phyloP scores from a whole-genome alignment of 2,888 invertebrate species.

The Oegoconia quadripuncta region DNA sequence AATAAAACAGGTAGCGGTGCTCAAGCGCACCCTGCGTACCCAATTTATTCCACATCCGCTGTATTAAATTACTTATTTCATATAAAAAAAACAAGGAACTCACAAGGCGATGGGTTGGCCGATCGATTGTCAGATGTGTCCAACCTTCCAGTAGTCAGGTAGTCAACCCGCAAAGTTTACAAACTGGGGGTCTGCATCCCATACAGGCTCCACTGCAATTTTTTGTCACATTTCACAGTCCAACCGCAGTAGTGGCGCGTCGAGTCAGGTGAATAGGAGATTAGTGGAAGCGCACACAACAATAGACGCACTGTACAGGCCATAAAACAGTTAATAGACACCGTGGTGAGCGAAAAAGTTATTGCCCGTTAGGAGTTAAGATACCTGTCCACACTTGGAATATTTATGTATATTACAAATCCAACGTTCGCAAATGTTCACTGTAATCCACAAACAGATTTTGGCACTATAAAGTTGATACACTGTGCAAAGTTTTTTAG shows the following conservation, averaged over 20 bases:
- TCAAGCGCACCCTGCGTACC: conserved; percentile 72
- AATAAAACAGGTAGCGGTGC: conserved; percentile 72
- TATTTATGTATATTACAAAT: conserved; percentile 21
- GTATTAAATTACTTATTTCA: conserved; percentile 68
- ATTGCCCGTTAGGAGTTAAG: conserved; percentile 32
- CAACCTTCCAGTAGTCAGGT: conserved; percentile 67
- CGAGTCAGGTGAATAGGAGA: conserved; percentile 69
- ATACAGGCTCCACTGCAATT: conserved; percentile 66
- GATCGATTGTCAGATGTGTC: conserved; percentile 57
- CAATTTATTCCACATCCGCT: conserved; percentile 77
- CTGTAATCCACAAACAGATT: conserved; percentile 69
- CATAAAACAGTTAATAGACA: conserved; percentile 70
- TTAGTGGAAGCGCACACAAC: conserved; percentile 69
- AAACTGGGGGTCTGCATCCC: conserved; percentile 56
- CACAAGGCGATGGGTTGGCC: conserved; percentile 66
- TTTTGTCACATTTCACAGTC: conserved; percentile 77
- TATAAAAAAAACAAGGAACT: conserved; percentile 58
- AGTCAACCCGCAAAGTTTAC: conserved; percentile 72
- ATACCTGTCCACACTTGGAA: conserved; percentile 19
- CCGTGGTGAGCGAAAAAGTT: conserved; percentile 41
- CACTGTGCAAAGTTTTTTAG: too few relatives aligned
- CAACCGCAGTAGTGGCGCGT: conserved; percentile 62
- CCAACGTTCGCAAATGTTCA: conserved; percentile 39
- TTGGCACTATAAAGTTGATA: too few relatives aligned
- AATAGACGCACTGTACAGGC: conserved; percentile 66